phyloP scores from a whole-genome alignment of 23 tunicate species.

The Oikopleura vanhoeffeni region DNA sequence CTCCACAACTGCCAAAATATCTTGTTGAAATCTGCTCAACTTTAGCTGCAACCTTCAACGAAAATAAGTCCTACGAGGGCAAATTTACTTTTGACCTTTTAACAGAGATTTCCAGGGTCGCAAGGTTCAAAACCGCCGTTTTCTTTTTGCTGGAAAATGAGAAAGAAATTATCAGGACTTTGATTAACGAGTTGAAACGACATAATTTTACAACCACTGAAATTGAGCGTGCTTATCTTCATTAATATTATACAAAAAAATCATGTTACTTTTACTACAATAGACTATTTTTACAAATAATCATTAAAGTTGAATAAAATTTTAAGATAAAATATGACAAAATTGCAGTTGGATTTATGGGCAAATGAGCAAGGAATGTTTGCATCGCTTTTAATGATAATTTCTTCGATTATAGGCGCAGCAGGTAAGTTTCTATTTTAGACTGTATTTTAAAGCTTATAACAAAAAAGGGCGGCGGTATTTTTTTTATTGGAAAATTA shows the following conservation, averaged over 20 bases:
- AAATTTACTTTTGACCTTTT: not conserved
- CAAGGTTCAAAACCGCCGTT: not conserved
- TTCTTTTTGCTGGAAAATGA: not conserved
- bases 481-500: too few species aligned
- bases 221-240: not conserved
- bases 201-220: not conserved
- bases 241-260: not conserved
- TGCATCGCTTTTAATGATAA: not conserved
- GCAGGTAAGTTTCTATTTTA: not conserved
- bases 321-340: not conserved
- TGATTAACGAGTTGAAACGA: not conserved
- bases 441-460: not conserved
- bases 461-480: too few species aligned
- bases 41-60: not conserved
- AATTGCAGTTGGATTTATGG: not conserved
- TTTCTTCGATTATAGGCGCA: not conserved
- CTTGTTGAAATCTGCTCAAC: constrained; percentile 4
- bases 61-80: not conserved
- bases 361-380: not conserved
- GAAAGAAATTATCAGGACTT: not conserved
- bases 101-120: not conserved
- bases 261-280: too few species aligned
- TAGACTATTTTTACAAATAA: too few species aligned
- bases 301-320: too few species aligned
- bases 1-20: constrained; percentile 7